A percentile compares a stretch with the other conserved stretches of the same genome.
phyloP scores from a whole-genome alignment of 2,113 vertebrate species.

The Gnathonemus echidnorhynchus region DNA sequence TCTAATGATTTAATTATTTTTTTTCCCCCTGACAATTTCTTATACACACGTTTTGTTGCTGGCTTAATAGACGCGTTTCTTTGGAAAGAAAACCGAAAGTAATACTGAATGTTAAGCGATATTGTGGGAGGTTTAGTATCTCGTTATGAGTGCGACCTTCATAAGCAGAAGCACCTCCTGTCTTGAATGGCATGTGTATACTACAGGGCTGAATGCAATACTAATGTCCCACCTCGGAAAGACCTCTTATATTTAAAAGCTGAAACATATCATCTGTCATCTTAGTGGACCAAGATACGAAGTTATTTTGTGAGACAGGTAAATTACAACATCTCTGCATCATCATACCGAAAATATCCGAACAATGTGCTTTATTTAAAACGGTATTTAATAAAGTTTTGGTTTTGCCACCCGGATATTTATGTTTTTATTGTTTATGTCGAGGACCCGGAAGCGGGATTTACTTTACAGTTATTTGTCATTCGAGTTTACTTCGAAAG shows the following conservation, averaged over 20 bases:
- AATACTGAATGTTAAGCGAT: background rate
- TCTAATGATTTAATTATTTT: background rate
- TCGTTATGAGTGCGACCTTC: background rate
- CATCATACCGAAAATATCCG: background rate
- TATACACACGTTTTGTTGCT: background rate
- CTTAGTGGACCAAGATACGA: background rate
- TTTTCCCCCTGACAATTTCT: background rate
- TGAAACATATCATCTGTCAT: background rate
- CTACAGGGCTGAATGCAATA: background rate
- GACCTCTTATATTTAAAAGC: background rate
- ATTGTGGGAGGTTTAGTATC: background rate
- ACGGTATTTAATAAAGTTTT: background rate
- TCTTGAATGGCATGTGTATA: background rate
- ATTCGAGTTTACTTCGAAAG: background rate
- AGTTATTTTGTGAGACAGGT: background rate
- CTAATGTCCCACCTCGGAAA: background rate
- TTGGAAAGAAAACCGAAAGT: conserved; percentile 11
- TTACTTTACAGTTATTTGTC: background rate
- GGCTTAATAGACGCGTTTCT: background rate
- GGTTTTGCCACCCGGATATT: background rate
- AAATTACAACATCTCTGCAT: background rate
- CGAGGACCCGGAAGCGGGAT: background rate
- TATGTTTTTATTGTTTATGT: background rate
- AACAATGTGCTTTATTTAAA: background rate
- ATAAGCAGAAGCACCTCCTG: background rate